Percentiles rank a stretch among this genome's conserved stretches.
These are phyloP conservation scores for Gouania willdenowi DNA, from an alignment of 2,797 vertebrate species.

Conservation along the genomic window DNA sequence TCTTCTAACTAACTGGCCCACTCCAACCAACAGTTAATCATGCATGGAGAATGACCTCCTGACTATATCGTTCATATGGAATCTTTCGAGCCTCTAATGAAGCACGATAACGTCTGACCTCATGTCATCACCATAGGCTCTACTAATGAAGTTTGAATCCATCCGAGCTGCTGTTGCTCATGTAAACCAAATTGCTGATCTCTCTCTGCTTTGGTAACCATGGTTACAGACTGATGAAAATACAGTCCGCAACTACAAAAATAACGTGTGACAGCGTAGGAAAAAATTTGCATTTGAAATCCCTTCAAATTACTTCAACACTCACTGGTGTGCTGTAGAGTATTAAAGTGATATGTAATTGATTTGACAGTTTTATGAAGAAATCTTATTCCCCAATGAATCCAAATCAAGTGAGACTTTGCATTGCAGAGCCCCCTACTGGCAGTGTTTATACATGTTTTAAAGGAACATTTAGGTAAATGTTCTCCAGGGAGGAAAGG, in stretches of 20 bases:
- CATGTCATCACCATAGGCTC: slow-evolving; percentile 20
- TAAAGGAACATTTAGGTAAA: slow-evolving; percentile 5
- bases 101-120: slow-evolving; percentile 38
- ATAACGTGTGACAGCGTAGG: slow-evolving; percentile 1
- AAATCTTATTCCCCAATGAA: background rate
- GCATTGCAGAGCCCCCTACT: slow-evolving; percentile 62
- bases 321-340: background rate
- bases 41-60: slow-evolving; percentile 43
- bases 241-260: slow-evolving; percentile 22
- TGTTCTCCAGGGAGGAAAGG: slow-evolving; percentile 15
- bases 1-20: slow-evolving; percentile 31
- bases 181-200: background rate
- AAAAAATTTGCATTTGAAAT: no score
- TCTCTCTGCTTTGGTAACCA: slow-evolving; percentile 7
- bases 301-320: background rate
- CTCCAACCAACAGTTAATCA: slow-evolving; percentile 52
- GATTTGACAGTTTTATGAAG: background rate
- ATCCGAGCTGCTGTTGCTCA: background rate
- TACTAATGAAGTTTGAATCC: slow-evolving; percentile 22
- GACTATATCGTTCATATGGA: slow-evolving; percentile 44
- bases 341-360: background rate
- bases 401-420: slow-evolving; percentile 23
- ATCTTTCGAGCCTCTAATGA: slow-evolving; percentile 55
- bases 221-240: slow-evolving; percentile 53
- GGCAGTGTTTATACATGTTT: slow-evolving; percentile 29